Evolutionary conservation across 1,140 invertebrate species (phyloP).

Genomic region (Temnothorax nylanderi): DNA sequence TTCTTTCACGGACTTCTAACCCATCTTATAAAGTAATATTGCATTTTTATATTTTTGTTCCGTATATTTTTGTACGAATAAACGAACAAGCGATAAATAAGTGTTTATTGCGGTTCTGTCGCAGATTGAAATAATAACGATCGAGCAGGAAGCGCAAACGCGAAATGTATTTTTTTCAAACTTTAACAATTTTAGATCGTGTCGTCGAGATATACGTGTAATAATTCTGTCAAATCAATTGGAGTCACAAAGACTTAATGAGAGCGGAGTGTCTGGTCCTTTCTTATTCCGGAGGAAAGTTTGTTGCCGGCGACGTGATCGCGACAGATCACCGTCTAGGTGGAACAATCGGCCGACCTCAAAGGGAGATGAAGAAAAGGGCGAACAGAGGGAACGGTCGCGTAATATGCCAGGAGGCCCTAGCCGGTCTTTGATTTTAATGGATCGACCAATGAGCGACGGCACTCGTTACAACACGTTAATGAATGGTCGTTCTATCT

Average conservation of each 20-base stretch:
- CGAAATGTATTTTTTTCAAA: not conserved
- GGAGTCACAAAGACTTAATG: not conserved
- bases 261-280: not conserved
- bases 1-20: not conserved
- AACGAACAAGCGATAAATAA: constrained; percentile 39
- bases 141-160: constrained; percentile 3
- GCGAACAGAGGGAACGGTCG: not conserved
- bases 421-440: constrained; percentile 73
- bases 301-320: constrained; percentile 44
- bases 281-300: constrained; percentile 27
- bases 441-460: constrained; percentile 67
- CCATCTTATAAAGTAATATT: not conserved
- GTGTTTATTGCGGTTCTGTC: constrained; percentile 16
- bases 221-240: constrained; percentile 10
- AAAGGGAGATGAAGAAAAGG: constrained; percentile 51
- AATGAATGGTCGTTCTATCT: constrained; percentile 72
- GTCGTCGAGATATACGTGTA: not conserved
- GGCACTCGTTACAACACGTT: constrained; percentile 68
- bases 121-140: constrained; percentile 36
- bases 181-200: not conserved
- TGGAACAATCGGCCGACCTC: constrained; percentile 60
- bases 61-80: constrained; percentile 45
- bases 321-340: constrained; percentile 34
- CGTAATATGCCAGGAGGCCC: constrained; percentile 64
- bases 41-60: not conserved